Percentiles rank a stretch among this genome's conserved stretches.
These are phyloP conservation scores for Tenthredo notha DNA, from an alignment of 2,888 invertebrate species.

Conservation along the genomic window DNA sequence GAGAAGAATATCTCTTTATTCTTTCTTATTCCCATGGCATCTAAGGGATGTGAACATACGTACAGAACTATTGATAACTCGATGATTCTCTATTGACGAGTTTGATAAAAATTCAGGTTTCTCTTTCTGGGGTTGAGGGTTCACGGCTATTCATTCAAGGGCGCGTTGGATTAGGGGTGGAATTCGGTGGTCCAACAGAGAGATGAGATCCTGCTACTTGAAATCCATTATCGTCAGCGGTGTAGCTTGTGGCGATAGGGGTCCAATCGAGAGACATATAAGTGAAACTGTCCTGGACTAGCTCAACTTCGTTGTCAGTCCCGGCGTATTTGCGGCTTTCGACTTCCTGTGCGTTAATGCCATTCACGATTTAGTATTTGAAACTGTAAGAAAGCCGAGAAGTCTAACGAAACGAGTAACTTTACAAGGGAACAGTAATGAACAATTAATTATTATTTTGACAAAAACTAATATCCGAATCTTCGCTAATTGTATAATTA, in stretches of 20 bases:
- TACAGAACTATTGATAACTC: background rate
- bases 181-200: background rate
- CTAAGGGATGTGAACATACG: background rate
- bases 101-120: background rate
- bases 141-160: background rate
- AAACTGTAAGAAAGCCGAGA: slow-evolving; percentile 28
- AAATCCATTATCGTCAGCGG: slow-evolving; percentile 37
- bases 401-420: background rate
- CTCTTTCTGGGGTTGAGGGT: background rate
- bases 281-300: slow-evolving; percentile 12
- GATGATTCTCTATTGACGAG: background rate
- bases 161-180: background rate
- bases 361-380: slow-evolving; percentile 26
- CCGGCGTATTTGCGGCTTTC: background rate
- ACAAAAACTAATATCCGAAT: background rate
- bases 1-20: background rate
- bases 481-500: background rate
- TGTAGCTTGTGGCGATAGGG: slow-evolving; percentile 4
- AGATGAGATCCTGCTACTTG: slow-evolving; percentile 27
- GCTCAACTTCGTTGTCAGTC: background rate
- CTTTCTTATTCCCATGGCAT: background rate
- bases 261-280: background rate
- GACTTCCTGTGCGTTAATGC: slow-evolving; percentile 25
- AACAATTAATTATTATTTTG: background rate
- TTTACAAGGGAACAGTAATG: background rate